Percentiles rank a stretch among this genome's conserved stretches.
These are phyloP conservation scores for Acipenser transmontanus DNA, from an alignment of 2,797 vertebrate genomes.

Conservation along the genomic window DNA sequence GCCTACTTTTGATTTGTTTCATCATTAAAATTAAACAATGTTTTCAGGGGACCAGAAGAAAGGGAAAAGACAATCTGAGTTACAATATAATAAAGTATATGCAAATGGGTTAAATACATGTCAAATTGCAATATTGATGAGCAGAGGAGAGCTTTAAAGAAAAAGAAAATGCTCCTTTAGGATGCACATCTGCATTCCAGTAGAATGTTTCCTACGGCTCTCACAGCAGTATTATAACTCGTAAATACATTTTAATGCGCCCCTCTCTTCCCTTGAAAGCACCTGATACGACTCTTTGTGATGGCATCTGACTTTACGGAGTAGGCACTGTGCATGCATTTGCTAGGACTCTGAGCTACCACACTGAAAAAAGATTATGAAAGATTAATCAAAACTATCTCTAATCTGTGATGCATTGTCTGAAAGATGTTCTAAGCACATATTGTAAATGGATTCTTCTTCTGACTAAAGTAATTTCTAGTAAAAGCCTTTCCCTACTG, in stretches of 20 bases:
- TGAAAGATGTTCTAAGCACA: conserved; percentile 90
- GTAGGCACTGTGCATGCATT: conserved; percentile 76
- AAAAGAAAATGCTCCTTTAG: too few relatives aligned
- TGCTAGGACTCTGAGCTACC: conserved; percentile 76
- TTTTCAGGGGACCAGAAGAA: conserved; percentile 41
- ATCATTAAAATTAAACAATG: conserved; percentile 55
- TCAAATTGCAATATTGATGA: conserved; percentile 74
- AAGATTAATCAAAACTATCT: conserved; percentile 99
- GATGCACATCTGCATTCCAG: conserved; percentile 33
- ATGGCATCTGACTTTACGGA: conserved; percentile 81
- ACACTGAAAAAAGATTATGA: conserved; percentile 89
- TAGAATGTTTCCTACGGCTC: conserved; percentile 70
- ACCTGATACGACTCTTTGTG: conserved; percentile 59
- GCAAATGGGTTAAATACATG: conserved; percentile 56
- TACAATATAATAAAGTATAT: conserved; percentile 39
- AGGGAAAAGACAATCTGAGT: neutral
- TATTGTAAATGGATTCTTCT: conserved; percentile 95
- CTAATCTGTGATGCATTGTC: conserved; percentile 98
- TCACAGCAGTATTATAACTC: conserved; percentile 73
- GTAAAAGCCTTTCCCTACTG: conserved; percentile 65
- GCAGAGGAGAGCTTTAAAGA: conserved; percentile 54
- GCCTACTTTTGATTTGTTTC: conserved; percentile 52
- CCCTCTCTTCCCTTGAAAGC: conserved; percentile 71
- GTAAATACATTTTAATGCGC: conserved; percentile 91
- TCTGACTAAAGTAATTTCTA: conserved; percentile 89